Evolutionary conservation across 2,888 invertebrate species (phyloP), one percentile per base, ranked within the genome.

Genomic region (Bimastos eiseni): DNA sequence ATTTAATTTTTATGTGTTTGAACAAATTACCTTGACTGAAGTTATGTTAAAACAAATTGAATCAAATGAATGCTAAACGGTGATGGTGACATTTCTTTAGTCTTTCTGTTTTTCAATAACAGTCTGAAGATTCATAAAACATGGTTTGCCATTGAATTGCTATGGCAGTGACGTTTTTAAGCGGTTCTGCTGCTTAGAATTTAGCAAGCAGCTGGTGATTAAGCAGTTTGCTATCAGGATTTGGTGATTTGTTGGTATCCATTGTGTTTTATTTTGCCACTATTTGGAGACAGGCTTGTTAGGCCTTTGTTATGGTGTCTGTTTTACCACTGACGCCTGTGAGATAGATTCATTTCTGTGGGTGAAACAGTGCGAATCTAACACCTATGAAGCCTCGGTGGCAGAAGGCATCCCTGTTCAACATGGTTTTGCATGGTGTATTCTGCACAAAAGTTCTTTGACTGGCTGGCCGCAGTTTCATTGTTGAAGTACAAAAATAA

Each of bases 281-380:
- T n/a, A 6, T 70, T 70, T 70, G 70, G 11, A n/a, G 70, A 70
- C 70, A 70, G 70, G 70, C 70, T 70, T 70, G 70, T 70, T 70
- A 70, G 70, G 30, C 70, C 70, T 70, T 70, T 70, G 70, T 70
- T 30, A 70, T n/a, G n/a, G n/a, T 70, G 70, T n/a, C 70, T n/a
- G 70, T 70, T 70, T 70, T 70, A 70, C n/a, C 30, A 70, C 30
- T n/a, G n/a, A n/a, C n/a, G 24, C 55, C 55, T 55, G 55, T 30
- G 55, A 55, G 55, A 55, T 30, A 30, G 55, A 55, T 55, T 2
- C 24, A 55, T 55, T 55, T 55, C 70, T n/a, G 17, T 70, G 70
- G 70, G 70, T 70, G 70, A 70, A 70, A n/a, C n/a, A 70, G 70
- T 70, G 70, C 70, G 70, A 70, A 70, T 70, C 70, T 70, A 70